Base-by-base conservation (phyloP, 2,797 vertebrate genomes). In the Lateolabrax maculatus region DNA sequence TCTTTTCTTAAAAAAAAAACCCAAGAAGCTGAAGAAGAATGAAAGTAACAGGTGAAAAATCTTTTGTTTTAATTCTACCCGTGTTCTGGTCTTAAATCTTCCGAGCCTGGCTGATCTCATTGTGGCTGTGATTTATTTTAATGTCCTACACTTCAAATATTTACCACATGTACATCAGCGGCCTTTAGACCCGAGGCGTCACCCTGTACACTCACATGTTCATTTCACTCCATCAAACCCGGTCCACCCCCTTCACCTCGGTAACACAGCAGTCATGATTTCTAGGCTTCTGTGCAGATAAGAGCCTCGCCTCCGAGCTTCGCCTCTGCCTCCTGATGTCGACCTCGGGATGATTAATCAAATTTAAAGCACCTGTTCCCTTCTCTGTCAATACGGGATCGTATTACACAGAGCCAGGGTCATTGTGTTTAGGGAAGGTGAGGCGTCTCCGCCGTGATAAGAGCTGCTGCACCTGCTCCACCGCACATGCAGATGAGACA, bases 341-440 rank as follows among this genome's bases (percentile, higher is more conserved):
- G 81, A 80, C 84, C 88, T 76, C 74, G 46, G 81, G 66, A 84
- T 70, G 77, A 90, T 92, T 93, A 91, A 94, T 95, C 91, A 88
- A 68, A 90, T 91, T 86, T 89, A 84, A 88, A 91, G 89, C 93
- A 93, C 92, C 93, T 92, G 93, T 93, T 91, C 90, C 80, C 84
- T n/a, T 86, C 87, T 89, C 87, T 82, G 90, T 93, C 91, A 91
- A 81, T 72, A 86, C 63, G 19, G 85, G 86, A 87, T 94, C 88
- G 11, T 75, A 71, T 94, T 94, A 92, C 91, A 60, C 68, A 34
- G 75, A 41, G 27, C 71, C 2, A 29, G 16, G 43, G 75, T n/a
- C 80, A 67, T 88, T 87, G 88, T 85, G 87, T 67, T 70, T 8
- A 15, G 73, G 29, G 69, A 82, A 87, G 87, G 87, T 92, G 68